Percentiles rank a stretch among this genome's conserved stretches.
Conservation (phyloP, 2,113 vertebrate species). For the Callorhinus ursinus region DNA sequence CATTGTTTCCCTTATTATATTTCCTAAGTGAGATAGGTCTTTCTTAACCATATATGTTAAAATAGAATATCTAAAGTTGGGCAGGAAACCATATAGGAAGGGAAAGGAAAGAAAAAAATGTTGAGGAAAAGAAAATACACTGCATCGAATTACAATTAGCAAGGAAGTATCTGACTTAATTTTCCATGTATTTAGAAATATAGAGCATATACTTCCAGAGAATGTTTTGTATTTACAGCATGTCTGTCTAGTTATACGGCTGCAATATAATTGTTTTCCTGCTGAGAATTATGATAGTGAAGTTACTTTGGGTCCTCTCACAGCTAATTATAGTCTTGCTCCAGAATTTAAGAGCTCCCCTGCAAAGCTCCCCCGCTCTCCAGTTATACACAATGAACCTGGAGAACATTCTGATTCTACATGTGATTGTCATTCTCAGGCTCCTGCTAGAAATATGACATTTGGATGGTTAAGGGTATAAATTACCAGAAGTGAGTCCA, state of each 20-base stretch:
- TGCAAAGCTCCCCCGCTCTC: constrained; percentile 74
- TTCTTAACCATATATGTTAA: background rate
- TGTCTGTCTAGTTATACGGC: constrained; percentile 85
- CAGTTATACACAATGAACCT: constrained; percentile 66
- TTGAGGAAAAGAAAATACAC: background rate
- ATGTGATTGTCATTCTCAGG: background rate
- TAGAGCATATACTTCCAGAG: constrained; percentile 84
- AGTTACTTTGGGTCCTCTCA: constrained; percentile 88
- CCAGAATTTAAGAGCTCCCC: constrained; percentile 84
- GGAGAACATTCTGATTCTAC: constrained; percentile 62
- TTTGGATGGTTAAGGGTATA: constrained; percentile 6
- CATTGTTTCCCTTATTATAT: background rate
- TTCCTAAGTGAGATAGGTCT: background rate
- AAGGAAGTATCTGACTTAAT: constrained; percentile 81
- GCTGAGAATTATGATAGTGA: constrained; percentile 88
- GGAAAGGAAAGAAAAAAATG: background rate
- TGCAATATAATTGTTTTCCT: constrained; percentile 89
- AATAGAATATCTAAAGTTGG: background rate
- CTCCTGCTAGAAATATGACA: background rate
- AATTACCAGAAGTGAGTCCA: constrained; percentile 63
- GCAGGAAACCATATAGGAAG: background rate
- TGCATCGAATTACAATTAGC: constrained; percentile 80
- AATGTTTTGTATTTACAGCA: constrained; percentile 89
- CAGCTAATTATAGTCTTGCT: constrained; percentile 87
- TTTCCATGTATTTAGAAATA: constrained; percentile 85